Percentiles rank a stretch among this genome's conserved stretches.
Evolutionary conservation across 2,888 invertebrate genomes (phyloP).

Genomic region (Drosophila heteroneura): DNA sequence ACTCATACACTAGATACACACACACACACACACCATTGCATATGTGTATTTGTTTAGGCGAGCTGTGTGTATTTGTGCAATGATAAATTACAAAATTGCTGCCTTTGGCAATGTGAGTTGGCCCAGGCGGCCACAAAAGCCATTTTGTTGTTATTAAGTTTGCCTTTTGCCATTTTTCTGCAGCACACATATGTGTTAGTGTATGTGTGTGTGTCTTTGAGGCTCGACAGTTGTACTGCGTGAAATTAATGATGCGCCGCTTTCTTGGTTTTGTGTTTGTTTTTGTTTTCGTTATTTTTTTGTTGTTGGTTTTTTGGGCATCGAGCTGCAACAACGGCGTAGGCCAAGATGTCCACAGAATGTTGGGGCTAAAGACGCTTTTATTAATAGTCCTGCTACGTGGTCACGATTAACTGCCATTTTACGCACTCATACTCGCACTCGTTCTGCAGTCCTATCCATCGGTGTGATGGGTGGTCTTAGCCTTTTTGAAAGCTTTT

Average conservation of each 20-base stretch:
- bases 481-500: slow-evolving; percentile 78
- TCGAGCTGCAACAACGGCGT: slow-evolving; percentile 35
- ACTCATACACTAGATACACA: slow-evolving; percentile 18
- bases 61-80: slow-evolving; percentile 71
- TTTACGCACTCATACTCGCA: slow-evolving; percentile 74
- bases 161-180: slow-evolving; percentile 74
- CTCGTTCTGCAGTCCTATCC: slow-evolving; percentile 20
- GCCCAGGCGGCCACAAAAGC: slow-evolving; percentile 75
- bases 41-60: slow-evolving; percentile 48
- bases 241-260: slow-evolving; percentile 79
- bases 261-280: slow-evolving; percentile 52
- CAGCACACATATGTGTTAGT: slow-evolving; percentile 44
- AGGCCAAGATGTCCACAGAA: slow-evolving; percentile 74
- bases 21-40: slow-evolving; percentile 14
- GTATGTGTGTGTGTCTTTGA: slow-evolving; percentile 38
- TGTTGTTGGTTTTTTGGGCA: slow-evolving; percentile 13
- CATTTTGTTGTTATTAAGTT: slow-evolving; percentile 82
- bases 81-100: slow-evolving; percentile 81
- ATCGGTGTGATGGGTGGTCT: slow-evolving; percentile 33
- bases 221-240: slow-evolving; percentile 80
- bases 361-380: slow-evolving; percentile 76
- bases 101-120: slow-evolving; percentile 72
- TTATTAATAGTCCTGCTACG: slow-evolving; percentile 79
- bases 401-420: slow-evolving; percentile 80
- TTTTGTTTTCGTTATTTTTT: slow-evolving; percentile 33